Evolutionary conservation across 2,888 invertebrate genomes (phyloP), one percentile per base, ranked within the genome.

Genomic region (Baccha elongata): DNA sequence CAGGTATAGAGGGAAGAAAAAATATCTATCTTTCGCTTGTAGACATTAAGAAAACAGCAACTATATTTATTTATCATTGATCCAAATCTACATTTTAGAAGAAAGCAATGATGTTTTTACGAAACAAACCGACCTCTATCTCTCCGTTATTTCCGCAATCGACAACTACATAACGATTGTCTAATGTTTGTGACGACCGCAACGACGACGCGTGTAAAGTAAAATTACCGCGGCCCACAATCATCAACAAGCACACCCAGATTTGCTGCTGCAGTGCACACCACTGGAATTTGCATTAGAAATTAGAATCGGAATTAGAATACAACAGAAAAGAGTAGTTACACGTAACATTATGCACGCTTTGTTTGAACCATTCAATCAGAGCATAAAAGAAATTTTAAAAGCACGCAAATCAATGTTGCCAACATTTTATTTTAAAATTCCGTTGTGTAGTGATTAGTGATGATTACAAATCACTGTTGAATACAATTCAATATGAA

Each of bases 141-240:
- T 71, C 60, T 15, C 32, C 23, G 65, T 65, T 81, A 72, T 67
- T 75, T 81, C 75, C 75, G 81, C 71, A 75, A 71, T 67, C 55
- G 65, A 67, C 73, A 60, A 52, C 55, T 15, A 50, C 40, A 64
- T 58, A 46, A 32, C 19, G 52, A 53, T 71, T 64, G 71, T 71
- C 64, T 42, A 64, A 74, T 67, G 64, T 23, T 44, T 15, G n/a
- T 37, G 35, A 48, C 1, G 1, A 2, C 7, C 7, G 5, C 29
- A 1, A 19, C 8, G 6, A n/a, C 53, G 35, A 35, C 55, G 68
- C 52, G 69, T 65, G 64, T 37, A 21, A 37, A 69, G 64, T 37
- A 21, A 37, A 69, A 80, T 69, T 69, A 37, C 37, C 60, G n/a
- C n/a, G n/a, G 35, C n/a, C 35, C 52, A 13, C 40, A 35, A 48